These are phyloP conservation scores for Matsumurasca onukii DNA, from an alignment of 1,140 invertebrate genomes.

Conservation along the genomic window DNA sequence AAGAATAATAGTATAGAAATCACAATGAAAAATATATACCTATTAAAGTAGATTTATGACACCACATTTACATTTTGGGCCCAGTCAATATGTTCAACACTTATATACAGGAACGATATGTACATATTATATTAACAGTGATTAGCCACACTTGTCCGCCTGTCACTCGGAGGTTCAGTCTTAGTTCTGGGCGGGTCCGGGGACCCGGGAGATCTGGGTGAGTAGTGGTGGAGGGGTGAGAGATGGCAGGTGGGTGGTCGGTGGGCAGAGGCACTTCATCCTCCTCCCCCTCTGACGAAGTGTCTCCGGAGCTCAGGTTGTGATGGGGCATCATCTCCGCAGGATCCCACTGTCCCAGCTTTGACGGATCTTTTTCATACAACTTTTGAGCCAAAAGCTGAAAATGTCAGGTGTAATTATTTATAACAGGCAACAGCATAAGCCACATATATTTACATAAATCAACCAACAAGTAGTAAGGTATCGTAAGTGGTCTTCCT, in stretches of 20 bases:
- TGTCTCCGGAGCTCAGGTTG: constrained; percentile 18
- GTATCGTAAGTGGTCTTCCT: too few relatives aligned
- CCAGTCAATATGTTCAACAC: background rate
- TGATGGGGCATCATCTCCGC: constrained; percentile 28
- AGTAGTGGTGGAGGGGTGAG: background rate
- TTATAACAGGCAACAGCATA: too few relatives aligned
- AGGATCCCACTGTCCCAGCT: constrained; percentile 61
- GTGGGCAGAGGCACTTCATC: background rate
- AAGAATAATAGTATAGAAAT: constrained; percentile 9
- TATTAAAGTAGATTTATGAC: constrained; percentile 22
- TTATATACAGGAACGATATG: background rate
- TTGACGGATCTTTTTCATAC: constrained; percentile 77
- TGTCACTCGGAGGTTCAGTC: background rate
- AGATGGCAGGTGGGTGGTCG: background rate
- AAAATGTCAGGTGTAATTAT: too few relatives aligned
- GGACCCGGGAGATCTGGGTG: background rate
- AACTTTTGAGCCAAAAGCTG: constrained; percentile 77
- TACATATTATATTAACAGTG: background rate
- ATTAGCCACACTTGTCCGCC: background rate
- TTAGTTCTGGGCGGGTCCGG: background rate
- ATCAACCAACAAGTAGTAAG: too few relatives aligned
- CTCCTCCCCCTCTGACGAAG: constrained; percentile 29
- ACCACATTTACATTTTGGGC: constrained; percentile 30
- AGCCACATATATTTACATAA: too few relatives aligned
- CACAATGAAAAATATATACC: background rate